Evolutionary conservation across 2,113 vertebrate species (phyloP).

Genomic region (Cnemophilus loriae): DNA sequence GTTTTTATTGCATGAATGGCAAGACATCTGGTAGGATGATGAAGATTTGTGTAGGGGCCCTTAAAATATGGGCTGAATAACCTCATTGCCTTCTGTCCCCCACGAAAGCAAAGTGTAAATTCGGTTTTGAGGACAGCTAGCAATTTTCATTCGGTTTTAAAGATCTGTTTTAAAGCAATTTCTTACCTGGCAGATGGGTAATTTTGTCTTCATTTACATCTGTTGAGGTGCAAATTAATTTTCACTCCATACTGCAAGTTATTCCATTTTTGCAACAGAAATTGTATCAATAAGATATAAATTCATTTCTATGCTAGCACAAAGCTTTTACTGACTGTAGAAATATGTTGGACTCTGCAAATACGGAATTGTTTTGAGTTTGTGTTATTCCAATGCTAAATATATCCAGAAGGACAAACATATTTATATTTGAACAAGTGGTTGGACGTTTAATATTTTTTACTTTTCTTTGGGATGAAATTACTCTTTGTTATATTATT

Average conservation of each 20-base stretch:
- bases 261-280: constrained; percentile 30
- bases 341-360: background rate
- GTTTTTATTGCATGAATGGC: background rate
- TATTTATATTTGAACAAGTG: background rate
- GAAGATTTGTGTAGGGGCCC: background rate
- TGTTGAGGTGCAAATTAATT: constrained; percentile 73
- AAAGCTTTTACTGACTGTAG: background rate
- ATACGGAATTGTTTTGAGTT: background rate
- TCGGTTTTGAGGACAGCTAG: constrained; percentile 63
- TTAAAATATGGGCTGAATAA: constrained; percentile 40
- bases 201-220: constrained; percentile 59
- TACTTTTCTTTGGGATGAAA: background rate
- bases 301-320: background rate
- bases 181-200: constrained; percentile 66
- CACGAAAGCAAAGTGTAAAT: constrained; percentile 59
- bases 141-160: constrained; percentile 61
- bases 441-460: background rate
- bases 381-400: background rate
- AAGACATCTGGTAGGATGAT: background rate
- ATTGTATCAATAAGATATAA: constrained; percentile 17
- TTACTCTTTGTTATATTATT: background rate
- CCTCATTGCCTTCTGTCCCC: background rate
- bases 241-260: constrained; percentile 54
- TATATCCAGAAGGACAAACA: background rate
- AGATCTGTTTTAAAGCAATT: constrained; percentile 67